A percentile compares a stretch with the other conserved stretches of the same genome.
Conservation (phyloP, 2,113 vertebrate species). For the Tachysurus vachellii region DNA sequence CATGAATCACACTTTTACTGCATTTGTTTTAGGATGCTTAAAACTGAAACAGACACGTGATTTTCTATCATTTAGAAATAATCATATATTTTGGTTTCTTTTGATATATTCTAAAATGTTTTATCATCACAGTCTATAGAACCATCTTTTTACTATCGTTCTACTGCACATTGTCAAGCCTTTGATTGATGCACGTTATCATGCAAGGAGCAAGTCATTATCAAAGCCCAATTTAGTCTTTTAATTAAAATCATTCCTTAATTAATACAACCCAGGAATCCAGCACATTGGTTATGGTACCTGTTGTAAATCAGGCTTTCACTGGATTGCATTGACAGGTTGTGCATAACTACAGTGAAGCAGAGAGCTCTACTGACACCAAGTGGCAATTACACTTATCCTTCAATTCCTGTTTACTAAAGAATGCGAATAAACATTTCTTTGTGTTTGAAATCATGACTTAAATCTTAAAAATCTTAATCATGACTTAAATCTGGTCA, state of each 20-base stretch:
- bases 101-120: not conserved
- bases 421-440: not conserved
- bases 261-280: not conserved
- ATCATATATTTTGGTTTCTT: not conserved
- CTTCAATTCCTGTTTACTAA: not conserved
- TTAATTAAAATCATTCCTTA: conserved; percentile 1
- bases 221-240: not conserved
- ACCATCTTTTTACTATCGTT: not conserved
- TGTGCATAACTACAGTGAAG: not conserved
- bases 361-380: conserved; percentile 59
- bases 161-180: not conserved
- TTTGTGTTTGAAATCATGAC: not conserved
- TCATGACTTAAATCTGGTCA: not conserved
- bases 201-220: not conserved
- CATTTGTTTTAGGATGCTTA: not conserved
- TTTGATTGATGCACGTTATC: not conserved
- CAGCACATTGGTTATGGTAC: not conserved
- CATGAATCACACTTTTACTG: not conserved
- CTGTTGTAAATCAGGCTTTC: conserved; percentile 35
- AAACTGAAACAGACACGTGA: not conserved
- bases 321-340: not conserved
- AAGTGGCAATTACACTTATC: conserved; percentile 45
- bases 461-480: not conserved
- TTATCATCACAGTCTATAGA: not conserved
- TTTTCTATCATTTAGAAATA: not conserved